Evolutionary conservation across 2,797 vertebrate genomes (phyloP).

Genomic region (Fratercula arctica): DNA sequence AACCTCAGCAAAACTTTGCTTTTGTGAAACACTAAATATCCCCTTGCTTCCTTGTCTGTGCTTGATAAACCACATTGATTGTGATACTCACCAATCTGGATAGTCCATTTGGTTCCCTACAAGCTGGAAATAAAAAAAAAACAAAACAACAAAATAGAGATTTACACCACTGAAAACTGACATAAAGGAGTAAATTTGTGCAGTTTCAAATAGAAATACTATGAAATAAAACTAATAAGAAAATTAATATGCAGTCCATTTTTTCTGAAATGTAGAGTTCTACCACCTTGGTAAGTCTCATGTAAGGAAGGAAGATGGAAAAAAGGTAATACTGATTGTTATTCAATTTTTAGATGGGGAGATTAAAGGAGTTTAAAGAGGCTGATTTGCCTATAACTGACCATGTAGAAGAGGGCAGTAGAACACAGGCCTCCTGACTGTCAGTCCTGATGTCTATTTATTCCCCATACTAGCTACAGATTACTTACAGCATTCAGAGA

Average conservation of each 20-base stretch:
- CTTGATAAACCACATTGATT: neutral
- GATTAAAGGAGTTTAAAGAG: neutral
- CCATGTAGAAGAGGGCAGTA: neutral
- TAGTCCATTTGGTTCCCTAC: slow-evolving; percentile 67
- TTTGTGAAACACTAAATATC: neutral
- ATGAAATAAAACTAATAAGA: neutral
- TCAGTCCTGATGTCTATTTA: neutral
- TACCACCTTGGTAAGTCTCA: neutral
- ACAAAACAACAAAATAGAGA: neutral
- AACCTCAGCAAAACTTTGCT: neutral
- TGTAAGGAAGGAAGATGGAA: neutral
- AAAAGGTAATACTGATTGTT: neutral
- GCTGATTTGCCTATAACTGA: neutral
- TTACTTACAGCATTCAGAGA: slow-evolving; percentile 69
- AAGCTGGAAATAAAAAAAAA: slow-evolving; percentile 36
- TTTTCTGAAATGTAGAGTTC: neutral
- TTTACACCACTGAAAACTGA: neutral
- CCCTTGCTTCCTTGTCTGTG: neutral
- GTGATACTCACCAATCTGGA: slow-evolving; percentile 58
- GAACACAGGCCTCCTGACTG: neutral
- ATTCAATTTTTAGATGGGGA: neutral
- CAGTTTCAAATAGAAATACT: neutral
- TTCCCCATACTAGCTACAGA: neutral
- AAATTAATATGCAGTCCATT: neutral
- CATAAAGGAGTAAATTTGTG: neutral